Evolutionary conservation across 2,113 vertebrate species (phyloP), one percentile per base, ranked within the genome.

Genomic region (Elephas maximus): DNA sequence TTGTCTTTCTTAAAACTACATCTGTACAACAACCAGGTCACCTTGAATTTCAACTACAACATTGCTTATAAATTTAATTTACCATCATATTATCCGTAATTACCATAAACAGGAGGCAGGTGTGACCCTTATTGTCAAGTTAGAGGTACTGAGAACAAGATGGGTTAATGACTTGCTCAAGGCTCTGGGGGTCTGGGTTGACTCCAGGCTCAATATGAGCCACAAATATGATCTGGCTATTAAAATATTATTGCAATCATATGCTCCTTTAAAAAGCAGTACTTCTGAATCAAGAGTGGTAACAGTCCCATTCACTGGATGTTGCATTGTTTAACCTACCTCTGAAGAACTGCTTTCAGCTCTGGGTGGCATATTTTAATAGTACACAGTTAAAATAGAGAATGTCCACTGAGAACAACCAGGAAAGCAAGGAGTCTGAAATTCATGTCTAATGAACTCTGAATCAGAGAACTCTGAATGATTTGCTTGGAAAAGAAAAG

Each of bases 41-140:
- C 97, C 94, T 93, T 96, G 89, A 94, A 84, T 96, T 96, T 95
- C 98, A 96, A 97, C 79, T 93, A 97, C 51, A 97, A 96, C 93
- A 95, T 30, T 76, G 84, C 71, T 93, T 94, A 80, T 95, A 98
- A 97, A 98, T 97, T 98, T 91, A 96, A 98, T 98, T 98, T 98
- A 92, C 96, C 89, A 90, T 90, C 86, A 71, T 73, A 95, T 97
- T 96, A 98, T 82, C 79, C 74, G 74, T 94, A 96, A 97, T 95
- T 89, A 95, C 76, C 80, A 90, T 88, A 83, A 98, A 95, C 95
- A 97, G 95, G 95, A 97, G 96, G 82, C 95, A 98, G 97, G 96
- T 97, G 98, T 95, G 93, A 97, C 94, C 97, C 91, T 95, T 77
- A 63, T n/a, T 93, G 51, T 82, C 79, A 93, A 8, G 76, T 81